A percentile compares a stretch with the other conserved stretches of the same genome.
Conservation (phyloP, 1,140 invertebrate species). For the Nylanderia fulva region DNA sequence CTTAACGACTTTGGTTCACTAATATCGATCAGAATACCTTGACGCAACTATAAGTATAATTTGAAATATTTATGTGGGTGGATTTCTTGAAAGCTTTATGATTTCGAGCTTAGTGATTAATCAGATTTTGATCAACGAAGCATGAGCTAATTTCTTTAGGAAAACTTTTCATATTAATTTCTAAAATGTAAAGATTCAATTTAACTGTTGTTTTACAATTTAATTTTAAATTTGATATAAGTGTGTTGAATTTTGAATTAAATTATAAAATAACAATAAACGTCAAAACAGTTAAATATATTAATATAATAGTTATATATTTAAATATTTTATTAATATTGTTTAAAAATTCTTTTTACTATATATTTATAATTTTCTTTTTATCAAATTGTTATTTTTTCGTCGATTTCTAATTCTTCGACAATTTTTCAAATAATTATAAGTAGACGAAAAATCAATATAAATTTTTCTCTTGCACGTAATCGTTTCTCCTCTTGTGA, state of each 20-base stretch:
- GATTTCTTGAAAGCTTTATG: not conserved
- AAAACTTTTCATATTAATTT: not conserved
- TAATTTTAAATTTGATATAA: not conserved
- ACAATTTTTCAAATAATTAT: not conserved
- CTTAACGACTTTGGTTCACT: conserved; percentile 24
- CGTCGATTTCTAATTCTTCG: not conserved
- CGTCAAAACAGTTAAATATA: no score
- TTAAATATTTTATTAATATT: no score
- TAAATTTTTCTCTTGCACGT: no score
- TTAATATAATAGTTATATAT: no score
- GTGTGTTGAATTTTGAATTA: not conserved
- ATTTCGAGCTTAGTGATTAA: not conserved
- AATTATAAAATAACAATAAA: not conserved
- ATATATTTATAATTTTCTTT: not conserved
- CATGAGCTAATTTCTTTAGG: not conserved
- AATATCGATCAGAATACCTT: conserved; percentile 30
- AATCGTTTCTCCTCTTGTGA: not conserved
- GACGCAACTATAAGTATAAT: not conserved
- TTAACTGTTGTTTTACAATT: not conserved
- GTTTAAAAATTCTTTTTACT: no score
- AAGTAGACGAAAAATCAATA: no score
- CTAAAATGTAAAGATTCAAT: not conserved
- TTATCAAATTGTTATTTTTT: conserved; percentile 1
- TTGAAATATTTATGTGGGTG: not conserved
- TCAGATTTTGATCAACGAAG: not conserved